phyloP scores from a whole-genome alignment of 2,113 vertebrate genomes.

The Hemicordylus capensis region DNA sequence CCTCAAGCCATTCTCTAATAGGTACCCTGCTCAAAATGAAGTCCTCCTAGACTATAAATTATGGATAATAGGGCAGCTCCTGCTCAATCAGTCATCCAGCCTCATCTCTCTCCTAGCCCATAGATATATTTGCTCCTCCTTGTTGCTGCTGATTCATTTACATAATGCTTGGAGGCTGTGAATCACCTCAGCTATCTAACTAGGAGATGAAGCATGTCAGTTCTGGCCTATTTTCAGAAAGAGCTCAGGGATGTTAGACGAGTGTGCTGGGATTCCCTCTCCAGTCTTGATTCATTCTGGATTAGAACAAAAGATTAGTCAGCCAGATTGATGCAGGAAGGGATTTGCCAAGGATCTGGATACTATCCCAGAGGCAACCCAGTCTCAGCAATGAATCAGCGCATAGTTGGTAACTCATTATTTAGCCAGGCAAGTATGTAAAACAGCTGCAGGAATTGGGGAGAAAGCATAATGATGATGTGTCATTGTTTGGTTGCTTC shows the following conservation, averaged over 20 bases:
- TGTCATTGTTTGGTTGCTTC: not conserved
- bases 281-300: constrained; percentile 20
- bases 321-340: constrained; percentile 10
- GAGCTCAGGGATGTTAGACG: constrained; percentile 3
- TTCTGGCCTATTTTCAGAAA: constrained; percentile 11
- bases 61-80: not conserved
- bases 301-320: constrained; percentile 30
- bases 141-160: not conserved
- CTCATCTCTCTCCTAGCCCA: not conserved
- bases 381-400: constrained; percentile 15
- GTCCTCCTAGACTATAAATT: fast-evolving
- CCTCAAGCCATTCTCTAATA: not conserved
- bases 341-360: constrained; percentile 1
- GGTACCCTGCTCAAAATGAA: not conserved
- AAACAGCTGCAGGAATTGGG: not conserved
- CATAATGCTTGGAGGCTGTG: constrained; percentile 16
- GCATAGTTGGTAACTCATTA: not conserved
- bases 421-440: not conserved
- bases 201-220: constrained; percentile 18
- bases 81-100: not conserved
- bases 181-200: constrained; percentile 22
- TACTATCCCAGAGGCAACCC: not conserved
- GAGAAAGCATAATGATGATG: not conserved
- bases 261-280: constrained; percentile 11
- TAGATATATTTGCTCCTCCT: constrained; percentile 25